Evolutionary conservation across 2,113 vertebrate genomes (phyloP).

Genomic region (Otolemur garnettii): DNA sequence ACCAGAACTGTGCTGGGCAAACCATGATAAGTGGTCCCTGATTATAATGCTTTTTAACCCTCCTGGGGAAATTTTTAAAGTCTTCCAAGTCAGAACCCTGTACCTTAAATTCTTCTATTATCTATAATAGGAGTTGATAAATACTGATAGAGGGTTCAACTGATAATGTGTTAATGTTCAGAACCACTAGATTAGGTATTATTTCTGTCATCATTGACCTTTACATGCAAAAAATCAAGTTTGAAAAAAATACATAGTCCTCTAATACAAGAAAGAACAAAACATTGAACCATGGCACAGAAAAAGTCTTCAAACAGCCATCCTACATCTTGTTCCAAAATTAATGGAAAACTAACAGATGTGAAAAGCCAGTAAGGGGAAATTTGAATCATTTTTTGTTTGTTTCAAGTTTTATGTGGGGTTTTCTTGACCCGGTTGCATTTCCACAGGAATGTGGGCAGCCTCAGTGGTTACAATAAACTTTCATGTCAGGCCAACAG

Average conservation of each 20-base stretch:
- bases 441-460: not conserved
- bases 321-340: not conserved
- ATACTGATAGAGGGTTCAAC: not conserved
- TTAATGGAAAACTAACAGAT: not conserved
- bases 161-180: not conserved
- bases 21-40: not conserved
- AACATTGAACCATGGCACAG: not conserved
- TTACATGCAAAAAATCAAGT: not conserved
- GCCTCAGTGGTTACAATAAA: not conserved
- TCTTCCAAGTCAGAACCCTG: not conserved
- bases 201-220: conserved; percentile 17
- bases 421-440: not conserved
- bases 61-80: not conserved
- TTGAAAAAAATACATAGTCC: not conserved
- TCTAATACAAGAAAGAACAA: not conserved
- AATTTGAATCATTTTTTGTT: not conserved
- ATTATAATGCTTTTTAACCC: not conserved
- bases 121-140: not conserved
- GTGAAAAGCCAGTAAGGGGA: not conserved
- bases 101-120: not conserved
- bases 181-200: conserved; percentile 1
- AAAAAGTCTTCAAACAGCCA: not conserved
- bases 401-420: not conserved
- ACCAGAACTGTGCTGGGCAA: not conserved
- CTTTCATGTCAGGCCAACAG: not conserved